Percentiles rank a stretch among this genome's conserved stretches.
These are phyloP conservation scores for Dermatophagoides farinae DNA, from an alignment of 1,140 invertebrate species.

Conservation along the genomic window DNA sequence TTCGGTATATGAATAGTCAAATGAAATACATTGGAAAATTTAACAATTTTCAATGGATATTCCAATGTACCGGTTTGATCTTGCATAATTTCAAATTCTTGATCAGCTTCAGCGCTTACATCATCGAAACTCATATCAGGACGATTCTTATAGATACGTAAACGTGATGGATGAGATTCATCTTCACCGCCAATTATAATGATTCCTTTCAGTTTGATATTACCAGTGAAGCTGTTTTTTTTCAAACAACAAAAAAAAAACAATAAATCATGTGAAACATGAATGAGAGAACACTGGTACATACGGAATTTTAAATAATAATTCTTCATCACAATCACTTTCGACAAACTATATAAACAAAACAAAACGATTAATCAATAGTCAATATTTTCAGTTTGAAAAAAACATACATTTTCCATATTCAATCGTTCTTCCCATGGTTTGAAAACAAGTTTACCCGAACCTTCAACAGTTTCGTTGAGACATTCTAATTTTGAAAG, in stretches of 20 bases:
- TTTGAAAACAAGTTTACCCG: constrained; percentile 72
- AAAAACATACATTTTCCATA: constrained; percentile 39
- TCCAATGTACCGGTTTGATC: constrained; percentile 59
- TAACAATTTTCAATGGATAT: constrained; percentile 67
- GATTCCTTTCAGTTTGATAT: constrained; percentile 80
- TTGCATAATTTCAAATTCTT: constrained; percentile 67
- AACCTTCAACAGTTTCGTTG: constrained; percentile 63
- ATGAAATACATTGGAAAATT: constrained; percentile 68
- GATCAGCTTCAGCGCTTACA: constrained; percentile 43
- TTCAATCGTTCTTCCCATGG: constrained; percentile 67
- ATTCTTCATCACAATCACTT: constrained; percentile 80
- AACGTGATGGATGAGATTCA: constrained; percentile 53
- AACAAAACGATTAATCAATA: neutral
- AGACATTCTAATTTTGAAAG: constrained; percentile 67
- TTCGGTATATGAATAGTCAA: constrained; percentile 67
- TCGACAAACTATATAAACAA: constrained; percentile 53
- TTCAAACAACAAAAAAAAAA: constrained; percentile 11
- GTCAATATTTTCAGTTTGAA: no score
- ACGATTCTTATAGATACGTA: constrained; percentile 74
- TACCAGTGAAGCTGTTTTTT: constrained; percentile 44
- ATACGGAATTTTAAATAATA: constrained; percentile 81
- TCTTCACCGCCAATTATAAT: constrained; percentile 69
- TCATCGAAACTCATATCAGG: constrained; percentile 88
- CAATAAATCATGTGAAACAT: neutral
- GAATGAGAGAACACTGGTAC: constrained; percentile 20